Evolutionary conservation across 2,888 invertebrate species (phyloP).

Genomic region (Sminthurides aquaticus): DNA sequence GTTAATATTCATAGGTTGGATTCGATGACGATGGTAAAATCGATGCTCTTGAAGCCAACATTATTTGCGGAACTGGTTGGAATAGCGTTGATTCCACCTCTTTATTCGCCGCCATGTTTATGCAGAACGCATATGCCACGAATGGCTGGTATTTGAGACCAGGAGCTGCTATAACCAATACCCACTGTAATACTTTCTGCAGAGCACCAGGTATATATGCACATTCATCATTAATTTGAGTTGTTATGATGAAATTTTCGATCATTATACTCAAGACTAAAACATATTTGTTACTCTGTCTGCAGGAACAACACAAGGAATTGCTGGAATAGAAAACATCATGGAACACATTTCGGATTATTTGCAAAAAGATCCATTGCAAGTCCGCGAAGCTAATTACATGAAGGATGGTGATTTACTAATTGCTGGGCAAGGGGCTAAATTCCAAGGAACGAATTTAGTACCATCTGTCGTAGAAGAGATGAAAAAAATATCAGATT

Average conservation of each 20-base stretch:
- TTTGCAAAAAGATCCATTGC: conserved; percentile 46
- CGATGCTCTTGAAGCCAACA: conserved; percentile 55
- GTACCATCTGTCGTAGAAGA: conserved; percentile 53
- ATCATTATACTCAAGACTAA: not conserved
- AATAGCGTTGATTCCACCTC: conserved; percentile 52
- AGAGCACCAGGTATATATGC: conserved; percentile 45
- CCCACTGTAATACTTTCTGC: conserved; percentile 47
- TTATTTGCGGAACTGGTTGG: conserved; percentile 52
- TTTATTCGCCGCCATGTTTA: conserved; percentile 46
- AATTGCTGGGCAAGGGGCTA: conserved; percentile 21
- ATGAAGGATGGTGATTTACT: conserved; percentile 45
- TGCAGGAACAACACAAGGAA: conserved; percentile 46
- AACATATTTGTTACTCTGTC: not conserved
- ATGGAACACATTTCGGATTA: conserved; percentile 48
- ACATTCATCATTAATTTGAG: too few relatives aligned
- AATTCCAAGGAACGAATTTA: conserved; percentile 44
- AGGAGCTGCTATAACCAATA: conserved; percentile 47
- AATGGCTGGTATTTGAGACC: conserved; percentile 47
- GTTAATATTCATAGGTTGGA: conserved; percentile 27
- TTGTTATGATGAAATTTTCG: too few relatives aligned
- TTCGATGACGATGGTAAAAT: conserved; percentile 55
- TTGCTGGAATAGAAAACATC: conserved; percentile 48
- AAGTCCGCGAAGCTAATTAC: conserved; percentile 37
- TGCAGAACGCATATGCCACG: conserved; percentile 48
- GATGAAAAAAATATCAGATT: conserved; percentile 55